Percentiles rank a stretch among this genome's conserved stretches.
Evolutionary conservation across 2,888 invertebrate genomes (phyloP).

Genomic region (Plagodis pulveraria): DNA sequence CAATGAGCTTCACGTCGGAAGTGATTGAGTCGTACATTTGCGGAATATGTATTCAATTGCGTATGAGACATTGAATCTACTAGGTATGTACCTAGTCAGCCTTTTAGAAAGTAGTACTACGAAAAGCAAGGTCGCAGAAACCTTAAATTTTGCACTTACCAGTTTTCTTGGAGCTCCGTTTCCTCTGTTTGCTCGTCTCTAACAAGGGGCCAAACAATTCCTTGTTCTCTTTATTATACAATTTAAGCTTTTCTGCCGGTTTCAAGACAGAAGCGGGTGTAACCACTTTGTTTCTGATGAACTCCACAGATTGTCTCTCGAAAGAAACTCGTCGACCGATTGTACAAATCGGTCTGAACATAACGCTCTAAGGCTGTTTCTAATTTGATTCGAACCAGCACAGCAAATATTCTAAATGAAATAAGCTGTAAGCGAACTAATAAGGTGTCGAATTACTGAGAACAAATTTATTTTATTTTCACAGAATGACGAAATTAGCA

Average conservation of each 20-base stretch:
- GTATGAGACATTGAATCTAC: slow-evolving; percentile 16
- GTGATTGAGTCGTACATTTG: slow-evolving; percentile 12
- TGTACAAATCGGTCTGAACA: slow-evolving; percentile 67
- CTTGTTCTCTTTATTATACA: slow-evolving; percentile 79
- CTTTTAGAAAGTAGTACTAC: slow-evolving; percentile 51
- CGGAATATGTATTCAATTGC: not conserved
- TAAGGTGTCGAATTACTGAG: slow-evolving; percentile 11
- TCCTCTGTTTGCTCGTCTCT: slow-evolving; percentile 76
- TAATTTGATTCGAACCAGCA: slow-evolving; percentile 2
- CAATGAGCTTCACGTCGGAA: not conserved
- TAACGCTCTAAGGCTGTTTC: slow-evolving; percentile 36
- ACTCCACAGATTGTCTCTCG: slow-evolving; percentile 59
- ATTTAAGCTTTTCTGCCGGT: slow-evolving; percentile 73
- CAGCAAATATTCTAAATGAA: not conserved
- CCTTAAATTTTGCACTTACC: slow-evolving; percentile 61
- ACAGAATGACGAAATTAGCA: too few species aligned
- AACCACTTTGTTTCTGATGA: slow-evolving; percentile 73
- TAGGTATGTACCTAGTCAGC: slow-evolving; percentile 10
- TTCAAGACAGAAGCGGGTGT: slow-evolving; percentile 71
- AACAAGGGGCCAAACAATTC: slow-evolving; percentile 78
- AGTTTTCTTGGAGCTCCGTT: slow-evolving; percentile 64
- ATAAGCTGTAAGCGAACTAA: too few species aligned
- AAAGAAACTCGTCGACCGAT: slow-evolving; percentile 60
- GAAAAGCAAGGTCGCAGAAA: slow-evolving; percentile 59
- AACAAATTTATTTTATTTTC: too few species aligned